Percentiles rank a stretch among this genome's conserved stretches.
Evolutionary conservation across 2,888 invertebrate genomes (phyloP).

Genomic region (Pseudoips prasinana): DNA sequence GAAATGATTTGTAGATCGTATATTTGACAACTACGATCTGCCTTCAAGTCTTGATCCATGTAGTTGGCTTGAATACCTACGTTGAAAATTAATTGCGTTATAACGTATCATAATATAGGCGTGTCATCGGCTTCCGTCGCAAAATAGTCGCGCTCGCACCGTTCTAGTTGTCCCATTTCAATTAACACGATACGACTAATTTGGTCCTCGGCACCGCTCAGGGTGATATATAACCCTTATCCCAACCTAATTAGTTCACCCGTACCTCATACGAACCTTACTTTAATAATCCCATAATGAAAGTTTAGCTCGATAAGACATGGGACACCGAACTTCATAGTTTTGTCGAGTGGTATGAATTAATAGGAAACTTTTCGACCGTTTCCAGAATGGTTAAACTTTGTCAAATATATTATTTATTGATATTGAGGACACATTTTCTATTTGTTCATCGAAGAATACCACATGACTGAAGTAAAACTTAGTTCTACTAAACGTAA

Average conservation of each 20-base stretch:
- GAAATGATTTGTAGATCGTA: too few relatives aligned
- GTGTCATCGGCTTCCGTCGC: conserved; percentile 32
- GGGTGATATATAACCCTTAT: conserved; percentile 38
- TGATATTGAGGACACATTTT: too few relatives aligned
- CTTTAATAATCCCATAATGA: conserved; percentile 32
- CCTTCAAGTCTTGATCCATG: too few relatives aligned
- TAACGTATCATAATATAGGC: conserved; percentile 29
- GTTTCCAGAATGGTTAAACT: too few relatives aligned
- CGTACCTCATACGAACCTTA: conserved; percentile 31
- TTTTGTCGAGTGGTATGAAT: conserved; percentile 27
- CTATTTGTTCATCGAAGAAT: too few relatives aligned
- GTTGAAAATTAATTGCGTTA: conserved; percentile 36
- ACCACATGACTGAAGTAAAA: too few relatives aligned
- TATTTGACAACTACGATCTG: too few relatives aligned
- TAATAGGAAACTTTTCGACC: conserved; percentile 30
- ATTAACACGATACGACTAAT: conserved; percentile 36
- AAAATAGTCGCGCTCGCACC: conserved; percentile 24
- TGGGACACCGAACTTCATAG: conserved; percentile 12
- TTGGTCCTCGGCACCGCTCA: conserved; percentile 28
- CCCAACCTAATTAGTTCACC: conserved; percentile 37
- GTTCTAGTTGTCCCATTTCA: conserved; percentile 34
- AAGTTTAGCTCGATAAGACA: conserved; percentile 19
- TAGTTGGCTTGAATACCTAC: too few relatives aligned
- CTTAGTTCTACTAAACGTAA: too few relatives aligned
- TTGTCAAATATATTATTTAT: too few relatives aligned